These are phyloP conservation scores for Antedon mediterranea DNA, from an alignment of 53 echinoderm and acorn worm species.

Conservation along the genomic window DNA sequence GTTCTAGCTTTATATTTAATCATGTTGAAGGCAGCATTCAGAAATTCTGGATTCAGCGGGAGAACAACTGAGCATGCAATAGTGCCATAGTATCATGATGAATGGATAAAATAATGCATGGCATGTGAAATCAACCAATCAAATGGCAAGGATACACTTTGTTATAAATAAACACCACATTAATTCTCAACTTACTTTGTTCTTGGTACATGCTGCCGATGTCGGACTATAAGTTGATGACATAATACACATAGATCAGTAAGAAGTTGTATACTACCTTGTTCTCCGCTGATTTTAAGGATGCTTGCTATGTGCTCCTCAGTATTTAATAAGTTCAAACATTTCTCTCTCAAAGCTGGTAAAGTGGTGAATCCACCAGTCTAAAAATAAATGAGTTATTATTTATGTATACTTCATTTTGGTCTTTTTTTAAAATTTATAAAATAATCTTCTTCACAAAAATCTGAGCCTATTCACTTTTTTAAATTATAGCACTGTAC, in stretches of 20 bases:
- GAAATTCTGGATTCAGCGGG: too few relatives aligned
- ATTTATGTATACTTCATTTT: too few relatives aligned
- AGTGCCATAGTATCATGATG: too few relatives aligned
- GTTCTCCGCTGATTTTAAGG: conserved; percentile 30
- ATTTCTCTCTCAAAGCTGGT: conserved; percentile 70
- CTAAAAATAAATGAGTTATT: conserved; percentile 21
- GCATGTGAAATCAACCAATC: too few relatives aligned
- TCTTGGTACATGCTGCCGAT: conserved; percentile 47
- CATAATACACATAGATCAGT: conserved; percentile 72
- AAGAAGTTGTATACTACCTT: conserved; percentile 35
- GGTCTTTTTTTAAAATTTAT: not conserved
- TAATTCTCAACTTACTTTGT: conserved; percentile 13
- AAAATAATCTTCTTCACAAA: too few relatives aligned
- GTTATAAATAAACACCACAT: not conserved
- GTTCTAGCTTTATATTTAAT: too few relatives aligned
- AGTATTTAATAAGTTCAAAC: conserved; percentile 61
- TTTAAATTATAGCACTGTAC: too few relatives aligned
- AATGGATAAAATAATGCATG: too few relatives aligned
- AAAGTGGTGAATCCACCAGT: conserved; percentile 45
- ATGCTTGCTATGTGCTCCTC: conserved; percentile 37
- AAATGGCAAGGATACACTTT: too few relatives aligned
- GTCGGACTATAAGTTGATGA: conserved; percentile 56
- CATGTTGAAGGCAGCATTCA: too few relatives aligned
- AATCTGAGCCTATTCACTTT: too few relatives aligned
- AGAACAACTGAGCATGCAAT: too few relatives aligned